Conservation (phyloP, 2,797 vertebrate species). For the Anguilla megastoma region DNA sequence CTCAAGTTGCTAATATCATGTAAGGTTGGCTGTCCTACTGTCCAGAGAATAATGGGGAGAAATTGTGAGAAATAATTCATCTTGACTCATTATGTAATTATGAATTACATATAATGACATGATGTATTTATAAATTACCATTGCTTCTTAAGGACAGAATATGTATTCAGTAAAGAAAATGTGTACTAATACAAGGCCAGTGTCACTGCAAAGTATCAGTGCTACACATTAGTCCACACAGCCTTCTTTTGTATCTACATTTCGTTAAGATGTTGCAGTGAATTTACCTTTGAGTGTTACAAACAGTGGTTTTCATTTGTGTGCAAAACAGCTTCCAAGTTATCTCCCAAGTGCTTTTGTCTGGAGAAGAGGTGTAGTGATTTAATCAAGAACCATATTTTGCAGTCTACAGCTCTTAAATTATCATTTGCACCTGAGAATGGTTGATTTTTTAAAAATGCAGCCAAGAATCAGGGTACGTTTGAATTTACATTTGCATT, state of each 20-base stretch:
- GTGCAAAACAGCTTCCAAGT: not conserved
- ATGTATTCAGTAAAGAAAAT: not conserved
- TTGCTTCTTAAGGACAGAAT: not conserved
- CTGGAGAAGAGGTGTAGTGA: not conserved
- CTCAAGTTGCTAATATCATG: not conserved
- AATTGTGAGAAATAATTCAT: not conserved
- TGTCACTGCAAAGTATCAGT: not conserved
- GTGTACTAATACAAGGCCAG: not conserved
- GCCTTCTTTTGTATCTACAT: not conserved
- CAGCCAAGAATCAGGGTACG: not conserved
- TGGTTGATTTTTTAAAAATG: not conserved
- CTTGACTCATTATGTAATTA: not conserved
- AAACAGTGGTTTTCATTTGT: not conserved
- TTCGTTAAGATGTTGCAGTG: not conserved
- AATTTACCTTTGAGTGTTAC: not conserved
- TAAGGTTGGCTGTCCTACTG: not conserved
- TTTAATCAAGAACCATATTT: not conserved
- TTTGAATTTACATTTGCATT: not conserved
- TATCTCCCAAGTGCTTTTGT: not conserved
- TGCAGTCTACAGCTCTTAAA: not conserved
- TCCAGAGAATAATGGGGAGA: not conserved
- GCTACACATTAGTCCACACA: not conserved
- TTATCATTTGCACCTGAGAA: constrained; percentile 4
- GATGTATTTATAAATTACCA: not conserved
- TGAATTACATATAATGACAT: not conserved